Percentiles rank a stretch among this genome's conserved stretches.
Evolutionary conservation across 2,113 vertebrate genomes (phyloP).

Genomic region (Paradisaea rubra): DNA sequence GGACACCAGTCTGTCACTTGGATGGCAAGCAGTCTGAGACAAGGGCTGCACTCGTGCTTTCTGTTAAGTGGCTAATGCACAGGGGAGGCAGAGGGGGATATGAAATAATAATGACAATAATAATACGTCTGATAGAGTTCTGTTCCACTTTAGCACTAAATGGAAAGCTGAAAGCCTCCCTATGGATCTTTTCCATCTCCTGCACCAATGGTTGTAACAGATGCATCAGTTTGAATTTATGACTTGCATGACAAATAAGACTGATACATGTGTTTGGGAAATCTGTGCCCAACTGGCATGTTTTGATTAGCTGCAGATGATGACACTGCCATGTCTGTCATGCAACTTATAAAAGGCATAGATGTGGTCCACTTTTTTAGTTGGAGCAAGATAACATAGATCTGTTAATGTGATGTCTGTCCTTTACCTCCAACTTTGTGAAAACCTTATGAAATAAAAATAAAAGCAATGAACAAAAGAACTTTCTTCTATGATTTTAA

Average conservation of each 20-base stretch:
- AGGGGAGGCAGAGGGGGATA: not conserved
- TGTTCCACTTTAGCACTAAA: slow-evolving; percentile 37
- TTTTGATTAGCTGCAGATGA: slow-evolving; percentile 6
- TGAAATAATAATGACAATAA: slow-evolving; percentile 63
- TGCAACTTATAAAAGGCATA: not conserved
- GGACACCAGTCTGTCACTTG: not conserved
- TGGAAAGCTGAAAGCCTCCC: slow-evolving; percentile 57
- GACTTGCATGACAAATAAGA: slow-evolving; percentile 34
- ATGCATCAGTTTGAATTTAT: slow-evolving; percentile 46
- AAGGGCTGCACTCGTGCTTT: not conserved
- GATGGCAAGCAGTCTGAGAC: not conserved
- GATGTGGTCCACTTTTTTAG: not conserved
- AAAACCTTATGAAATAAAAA: not conserved
- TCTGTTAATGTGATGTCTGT: not conserved
- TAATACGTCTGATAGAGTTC: slow-evolving; percentile 40
- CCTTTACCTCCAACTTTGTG: not conserved
- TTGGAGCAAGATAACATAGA: not conserved
- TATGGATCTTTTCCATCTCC: slow-evolving; percentile 1
- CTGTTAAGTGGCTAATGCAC: not conserved
- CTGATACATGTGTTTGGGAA: not conserved
- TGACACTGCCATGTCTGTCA: not conserved
- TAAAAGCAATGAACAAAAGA: not conserved
- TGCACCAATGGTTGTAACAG: slow-evolving; percentile 15
- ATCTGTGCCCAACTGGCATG: not conserved
- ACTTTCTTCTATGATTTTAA: not conserved